Base-by-base conservation (phyloP, 2,888 invertebrate species). In the Neria commutata region DNA sequence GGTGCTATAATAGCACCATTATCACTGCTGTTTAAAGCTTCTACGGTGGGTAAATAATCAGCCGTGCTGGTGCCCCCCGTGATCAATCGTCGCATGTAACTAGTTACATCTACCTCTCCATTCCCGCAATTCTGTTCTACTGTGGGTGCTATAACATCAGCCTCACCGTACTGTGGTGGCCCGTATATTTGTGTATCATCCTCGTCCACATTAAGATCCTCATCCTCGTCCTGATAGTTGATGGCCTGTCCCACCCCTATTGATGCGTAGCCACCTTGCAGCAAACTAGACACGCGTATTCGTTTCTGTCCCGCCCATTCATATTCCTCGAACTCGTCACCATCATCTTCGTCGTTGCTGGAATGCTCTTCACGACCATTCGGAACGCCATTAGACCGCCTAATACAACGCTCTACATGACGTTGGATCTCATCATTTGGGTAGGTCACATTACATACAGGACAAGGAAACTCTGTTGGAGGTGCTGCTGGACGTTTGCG, bases 221-320 rank as follows among this genome's bases (percentile, higher is more conserved):
- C 87, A 67, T 91, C 91, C 64, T 91, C 90, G 49, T 86, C 85
- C 65, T 81, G 83, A 0, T 65, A 65, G 37, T 68, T 71, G 29
- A 66, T 67, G 8, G 69, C 67, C 54, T 77, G 76, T 2, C 85
- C 84, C 53, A 83, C 68, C 10, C 81, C 66, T 19, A 85, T 69
- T 29, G 85, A 85, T n/a, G 86, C 83, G 68, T 88, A 86, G 45
- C 88, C 87, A 23, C 89, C 89, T 64, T 86, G 85, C 50, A 91
- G 85, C 64, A 93, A 81, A 3, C 90, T 89, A 0, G 89, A 86
- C 0, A 89, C 90, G 3, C 90, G 84, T 54, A 92, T 88, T 58
- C 95, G 83, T 74, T 91, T 91, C 79, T 95, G 91, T 0, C 94
- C 94, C 25, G 94, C 93, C 95, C 95, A 95, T 75, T 92, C 91